Evolutionary conservation across 1,140 invertebrate genomes (phyloP), one percentile per base, ranked within the genome.

Genomic region (Belonocnema kinseyi): DNA sequence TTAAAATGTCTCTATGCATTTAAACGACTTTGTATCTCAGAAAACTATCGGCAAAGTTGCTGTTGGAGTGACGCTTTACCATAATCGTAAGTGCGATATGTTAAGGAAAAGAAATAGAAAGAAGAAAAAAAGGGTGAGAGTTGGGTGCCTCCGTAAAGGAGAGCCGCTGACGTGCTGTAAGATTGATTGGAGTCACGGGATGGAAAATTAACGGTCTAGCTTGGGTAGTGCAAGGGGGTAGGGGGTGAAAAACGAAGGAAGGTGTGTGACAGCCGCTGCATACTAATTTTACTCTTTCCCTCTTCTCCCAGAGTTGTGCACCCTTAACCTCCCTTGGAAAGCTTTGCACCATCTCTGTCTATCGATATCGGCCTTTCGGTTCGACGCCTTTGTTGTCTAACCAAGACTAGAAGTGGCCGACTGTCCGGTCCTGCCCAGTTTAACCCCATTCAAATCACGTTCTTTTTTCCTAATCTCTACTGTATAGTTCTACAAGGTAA

Each of bases 101-200:
- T 66, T 40, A 79, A 50, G 74, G 66, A 73, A 51, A 21, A 56
- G 50, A 5, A 40, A 50, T 14, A 75, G 53, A 71, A 77, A 40
- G 75, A 50, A n/a, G 50, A 78, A 77, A 72, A 72, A 74, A 81
- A 58, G 78, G 78, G 77, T 73, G 51, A 76, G 71, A 53, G 75
- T 77, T 78, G 72, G 50, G 21, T 73, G 80, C 53, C 61, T 72
- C 71, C 72, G 82, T 84, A 83, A 85, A 82, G 80, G 85, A 81
- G 85, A 85, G 79, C 74, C 82, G 85, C 82, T 89, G 88, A 90
- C 89, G 87, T 80, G 77, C 75, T 75, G 86, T 83, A 90, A 90
- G 89, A 90, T 90, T 90, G 88, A 90, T 90, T 89, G 89, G 87
- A 89, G 89, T 89, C 88, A 90, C 88, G 88, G 83, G 88, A 90